These are phyloP conservation scores for Choloepus hoffmanni DNA, from an alignment of 2,113 vertebrate species.

Conservation along the genomic window DNA sequence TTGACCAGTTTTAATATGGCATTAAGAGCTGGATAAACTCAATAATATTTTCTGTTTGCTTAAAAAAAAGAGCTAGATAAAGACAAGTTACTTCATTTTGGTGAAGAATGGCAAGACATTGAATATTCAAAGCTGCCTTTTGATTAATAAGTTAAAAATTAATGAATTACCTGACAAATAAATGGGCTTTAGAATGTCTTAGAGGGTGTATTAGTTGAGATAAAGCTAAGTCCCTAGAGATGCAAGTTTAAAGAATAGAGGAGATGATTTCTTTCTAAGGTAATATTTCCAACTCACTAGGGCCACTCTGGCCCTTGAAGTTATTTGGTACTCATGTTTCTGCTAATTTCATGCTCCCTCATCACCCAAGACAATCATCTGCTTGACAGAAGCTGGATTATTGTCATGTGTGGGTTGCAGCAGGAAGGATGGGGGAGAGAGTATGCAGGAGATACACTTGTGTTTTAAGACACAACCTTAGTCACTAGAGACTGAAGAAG, in stretches of 20 bases:
- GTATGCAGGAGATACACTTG: not conserved
- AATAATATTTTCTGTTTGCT: too few relatives aligned
- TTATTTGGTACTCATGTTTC: not conserved
- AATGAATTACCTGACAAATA: not conserved
- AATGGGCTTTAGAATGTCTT: not conserved
- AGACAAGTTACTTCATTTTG: slow-evolving; percentile 14
- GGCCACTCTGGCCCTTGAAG: not conserved
- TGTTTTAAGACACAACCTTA: not conserved
- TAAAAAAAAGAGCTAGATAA: too few relatives aligned
- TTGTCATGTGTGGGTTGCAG: not conserved
- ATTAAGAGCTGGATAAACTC: too few relatives aligned
- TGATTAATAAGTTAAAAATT: slow-evolving; percentile 39
- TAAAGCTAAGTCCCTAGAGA: not conserved
- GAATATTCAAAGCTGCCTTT: slow-evolving; percentile 44
- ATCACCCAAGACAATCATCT: not conserved
- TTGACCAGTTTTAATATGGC: too few relatives aligned
- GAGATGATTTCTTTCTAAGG: slow-evolving; percentile 8
- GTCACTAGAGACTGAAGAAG: not conserved
- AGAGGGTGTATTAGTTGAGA: not conserved
- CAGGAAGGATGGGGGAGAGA: not conserved
- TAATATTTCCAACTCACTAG: not conserved
- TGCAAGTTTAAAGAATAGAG: not conserved
- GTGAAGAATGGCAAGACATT: not conserved
- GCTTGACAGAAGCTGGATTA: not conserved
- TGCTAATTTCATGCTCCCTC: not conserved